Evolutionary conservation across 2,888 invertebrate genomes (phyloP).

Genomic region (Ganaspis brasiliensis): DNA sequence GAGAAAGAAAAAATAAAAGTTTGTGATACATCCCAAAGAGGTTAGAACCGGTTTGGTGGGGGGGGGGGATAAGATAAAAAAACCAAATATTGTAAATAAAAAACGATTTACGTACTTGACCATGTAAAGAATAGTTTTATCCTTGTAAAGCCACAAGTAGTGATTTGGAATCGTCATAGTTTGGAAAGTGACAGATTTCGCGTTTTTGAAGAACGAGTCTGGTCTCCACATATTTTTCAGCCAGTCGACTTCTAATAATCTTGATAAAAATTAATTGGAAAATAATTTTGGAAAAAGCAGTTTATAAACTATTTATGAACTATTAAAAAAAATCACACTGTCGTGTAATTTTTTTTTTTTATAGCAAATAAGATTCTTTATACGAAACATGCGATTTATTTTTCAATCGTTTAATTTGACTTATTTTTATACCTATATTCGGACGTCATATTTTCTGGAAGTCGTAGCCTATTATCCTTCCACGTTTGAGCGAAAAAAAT

Average conservation of each 20-base stretch:
- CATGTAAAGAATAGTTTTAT: constrained; percentile 93
- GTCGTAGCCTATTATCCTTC: constrained; percentile 92
- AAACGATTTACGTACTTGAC: constrained; percentile 87
- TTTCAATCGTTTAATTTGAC: constrained; percentile 14
- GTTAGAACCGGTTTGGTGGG: too few species aligned
- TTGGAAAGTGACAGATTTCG: constrained; percentile 95
- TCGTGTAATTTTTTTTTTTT: neutral
- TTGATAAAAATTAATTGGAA: constrained; percentile 71
- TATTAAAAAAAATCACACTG: too few species aligned
- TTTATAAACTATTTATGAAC: neutral
- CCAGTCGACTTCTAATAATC: constrained; percentile 93
- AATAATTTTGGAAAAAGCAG: neutral
- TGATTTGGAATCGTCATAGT: constrained; percentile 98
- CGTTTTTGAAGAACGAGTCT: constrained; percentile 96
- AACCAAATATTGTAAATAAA: too few species aligned
- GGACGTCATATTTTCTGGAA: constrained; percentile 96
- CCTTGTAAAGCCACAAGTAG: constrained; percentile 94
- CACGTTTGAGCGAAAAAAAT: constrained; percentile 97
- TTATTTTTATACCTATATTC: constrained; percentile 87
- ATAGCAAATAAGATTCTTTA: neutral
- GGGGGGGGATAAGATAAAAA: too few species aligned
- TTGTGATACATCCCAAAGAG: too few species aligned
- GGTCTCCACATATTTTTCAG: constrained; percentile 96
- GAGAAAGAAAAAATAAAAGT: too few species aligned
- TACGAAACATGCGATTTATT: neutral